These are phyloP conservation scores for Onchidella celtica DNA, from an alignment of 2,888 invertebrate species.

Conservation along the genomic window DNA sequence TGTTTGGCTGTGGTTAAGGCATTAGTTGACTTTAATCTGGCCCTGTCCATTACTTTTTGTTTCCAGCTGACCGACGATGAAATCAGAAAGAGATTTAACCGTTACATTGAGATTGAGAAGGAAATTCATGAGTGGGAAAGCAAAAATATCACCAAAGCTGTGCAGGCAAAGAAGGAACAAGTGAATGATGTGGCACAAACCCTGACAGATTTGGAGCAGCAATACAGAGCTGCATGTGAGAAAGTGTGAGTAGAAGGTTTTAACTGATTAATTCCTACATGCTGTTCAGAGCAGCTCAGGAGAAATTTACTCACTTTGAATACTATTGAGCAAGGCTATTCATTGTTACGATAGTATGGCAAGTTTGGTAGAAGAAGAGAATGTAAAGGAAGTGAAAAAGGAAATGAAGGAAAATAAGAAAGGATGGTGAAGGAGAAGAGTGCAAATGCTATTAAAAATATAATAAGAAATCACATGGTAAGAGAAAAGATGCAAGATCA, in stretches of 20 bases:
- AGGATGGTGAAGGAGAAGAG: too few species aligned
- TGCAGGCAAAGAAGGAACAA: conserved; percentile 75
- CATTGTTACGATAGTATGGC: too few species aligned
- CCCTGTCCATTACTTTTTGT: neutral
- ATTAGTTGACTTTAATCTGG: too few species aligned
- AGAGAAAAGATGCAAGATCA: too few species aligned
- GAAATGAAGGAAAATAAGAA: too few species aligned
- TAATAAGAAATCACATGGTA: too few species aligned
- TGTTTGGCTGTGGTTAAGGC: neutral
- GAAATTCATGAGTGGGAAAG: conserved; percentile 75
- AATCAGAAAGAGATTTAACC: conserved; percentile 48
- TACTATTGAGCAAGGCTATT: too few species aligned
- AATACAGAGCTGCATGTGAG: conserved; percentile 75
- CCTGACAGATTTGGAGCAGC: conserved; percentile 75
- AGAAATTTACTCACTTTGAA: neutral
- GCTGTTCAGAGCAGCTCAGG: neutral
- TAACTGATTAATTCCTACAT: neutral
- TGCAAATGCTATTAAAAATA: too few species aligned
- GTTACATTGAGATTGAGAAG: conserved; percentile 79
- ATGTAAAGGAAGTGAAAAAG: too few species aligned
- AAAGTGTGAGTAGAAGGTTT: conserved; percentile 72
- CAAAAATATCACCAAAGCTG: conserved; percentile 77
- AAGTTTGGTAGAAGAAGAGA: too few species aligned
- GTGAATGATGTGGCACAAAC: conserved; percentile 75
- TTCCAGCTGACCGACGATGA: conserved; percentile 39